Base-by-base conservation (phyloP, 2,113 vertebrate genomes). In the Cochlearius cochlearius region DNA sequence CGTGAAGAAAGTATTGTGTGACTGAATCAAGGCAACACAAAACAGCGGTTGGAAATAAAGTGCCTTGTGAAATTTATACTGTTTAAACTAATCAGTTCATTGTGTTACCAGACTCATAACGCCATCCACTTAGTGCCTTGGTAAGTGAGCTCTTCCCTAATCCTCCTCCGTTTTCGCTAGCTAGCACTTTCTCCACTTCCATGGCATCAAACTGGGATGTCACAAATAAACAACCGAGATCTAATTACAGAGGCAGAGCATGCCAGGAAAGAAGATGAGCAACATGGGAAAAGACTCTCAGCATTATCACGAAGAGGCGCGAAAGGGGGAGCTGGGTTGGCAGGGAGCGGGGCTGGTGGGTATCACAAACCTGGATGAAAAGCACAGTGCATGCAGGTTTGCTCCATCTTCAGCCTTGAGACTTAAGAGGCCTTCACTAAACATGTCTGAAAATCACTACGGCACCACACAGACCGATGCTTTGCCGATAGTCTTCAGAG, bases 61-160 rank as follows among this genome's bases (percentile, higher is more conserved):
- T 69, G 91, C 73, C 77, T 79, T 26, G 56, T 90, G 95, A 76
- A 95, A 94, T 73, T 45, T 36, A 69, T 58, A 66, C 66, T 76
- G 63, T 91, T 96, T 88, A 91, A 95, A 93, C 79, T 94, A 92
- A 97, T 96, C 94, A 85, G 84, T 92, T 95, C 94, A 91, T 91
- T 92, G 81, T 88, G 92, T 69, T 91, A 95, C 94, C 3, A 21
- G 92, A 87, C 80, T 88, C 95, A 12, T 86, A 90, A 90, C 73
- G 79, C 88, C 92, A 94, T 94, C 92, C 81, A 85, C 92, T 95
- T 90, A 94, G 62, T 58, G 94, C 76, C 76, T 72, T 16, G 50
- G 27, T 68, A 55, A 97, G 84, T 11, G 84, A 97, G 84, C 89
- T 91, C 84, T 85, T 88, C 84, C 66, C 84, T 97, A 94, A 96